Evolutionary conservation across 2,113 vertebrate genomes (phyloP).

Genomic region (Setophaga petechia): DNA sequence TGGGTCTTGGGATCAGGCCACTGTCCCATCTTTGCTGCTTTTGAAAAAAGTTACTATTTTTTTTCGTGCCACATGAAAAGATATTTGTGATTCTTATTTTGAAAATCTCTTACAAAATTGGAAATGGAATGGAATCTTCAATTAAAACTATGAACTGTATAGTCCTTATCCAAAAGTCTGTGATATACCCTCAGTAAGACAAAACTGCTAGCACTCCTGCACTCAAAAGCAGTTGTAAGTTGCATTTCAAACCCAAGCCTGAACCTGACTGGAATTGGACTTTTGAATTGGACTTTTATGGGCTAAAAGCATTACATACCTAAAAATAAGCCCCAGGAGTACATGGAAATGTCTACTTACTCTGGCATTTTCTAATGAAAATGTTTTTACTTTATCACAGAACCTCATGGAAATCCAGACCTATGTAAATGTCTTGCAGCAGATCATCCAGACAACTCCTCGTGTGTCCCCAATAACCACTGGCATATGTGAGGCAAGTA

Average conservation of each 20-base stretch:
- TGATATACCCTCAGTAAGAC: background rate
- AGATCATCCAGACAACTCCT: slow-evolving; percentile 87
- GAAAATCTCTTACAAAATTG: background rate
- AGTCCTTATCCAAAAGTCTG: background rate
- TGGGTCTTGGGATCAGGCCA: background rate
- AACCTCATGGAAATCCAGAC: slow-evolving; percentile 95
- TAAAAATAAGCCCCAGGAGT: background rate
- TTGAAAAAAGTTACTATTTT: background rate
- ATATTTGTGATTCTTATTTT: background rate
- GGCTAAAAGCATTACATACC: background rate
- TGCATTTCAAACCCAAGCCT: background rate
- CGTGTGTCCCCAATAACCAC: slow-evolving; percentile 72
- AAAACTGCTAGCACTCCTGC: background rate
- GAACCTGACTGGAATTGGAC: background rate
- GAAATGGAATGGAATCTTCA: background rate
- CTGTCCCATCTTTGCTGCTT: background rate
- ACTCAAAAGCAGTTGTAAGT: background rate
- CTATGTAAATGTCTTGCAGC: slow-evolving; percentile 89
- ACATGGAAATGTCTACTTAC: background rate
- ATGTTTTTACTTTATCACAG: slow-evolving; percentile 66
- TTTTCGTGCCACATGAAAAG: background rate
- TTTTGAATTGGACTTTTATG: background rate
- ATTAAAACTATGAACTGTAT: background rate
- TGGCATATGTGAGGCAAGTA: slow-evolving; percentile 84
- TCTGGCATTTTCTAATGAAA: background rate